phyloP scores from a whole-genome alignment of 2,797 vertebrate species.

The Masticophis lateralis region DNA sequence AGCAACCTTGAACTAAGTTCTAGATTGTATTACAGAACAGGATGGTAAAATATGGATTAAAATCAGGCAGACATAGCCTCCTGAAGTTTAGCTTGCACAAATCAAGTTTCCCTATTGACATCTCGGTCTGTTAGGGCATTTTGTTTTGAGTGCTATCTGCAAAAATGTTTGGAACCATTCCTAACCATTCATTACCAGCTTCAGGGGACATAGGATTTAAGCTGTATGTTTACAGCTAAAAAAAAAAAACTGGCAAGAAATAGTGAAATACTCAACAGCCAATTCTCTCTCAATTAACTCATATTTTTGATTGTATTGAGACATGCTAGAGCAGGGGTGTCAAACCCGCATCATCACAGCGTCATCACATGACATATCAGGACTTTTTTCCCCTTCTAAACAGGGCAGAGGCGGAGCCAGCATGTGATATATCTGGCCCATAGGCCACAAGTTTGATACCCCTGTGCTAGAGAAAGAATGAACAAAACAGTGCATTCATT shows the following conservation, averaged over 20 bases:
- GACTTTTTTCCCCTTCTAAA: no score
- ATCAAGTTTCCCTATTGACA: not conserved
- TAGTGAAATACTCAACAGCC: not conserved
- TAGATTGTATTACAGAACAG: not conserved
- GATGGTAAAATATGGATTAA: not conserved
- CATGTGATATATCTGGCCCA: no score
- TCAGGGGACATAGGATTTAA: not conserved
- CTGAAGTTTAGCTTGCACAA: not conserved
- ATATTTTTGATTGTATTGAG: not conserved
- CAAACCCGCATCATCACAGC: no score
- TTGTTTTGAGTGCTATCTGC: not conserved
- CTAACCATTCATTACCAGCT: not conserved
- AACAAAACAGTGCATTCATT: not conserved
- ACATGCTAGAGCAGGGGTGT: not conserved
- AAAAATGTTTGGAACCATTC: not conserved
- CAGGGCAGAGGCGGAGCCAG: no score
- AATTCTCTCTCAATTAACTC: not conserved
- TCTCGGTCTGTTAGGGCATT: not conserved
- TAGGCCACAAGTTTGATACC: no score
- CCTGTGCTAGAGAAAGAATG: not conserved
- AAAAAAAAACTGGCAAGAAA: not conserved
- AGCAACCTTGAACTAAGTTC: not conserved
- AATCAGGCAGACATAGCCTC: not conserved
- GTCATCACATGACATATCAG: no score
- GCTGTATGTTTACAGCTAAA: not conserved